Conservation (phyloP, 2,888 invertebrate genomes). For the Nemotelus nigrinus region DNA sequence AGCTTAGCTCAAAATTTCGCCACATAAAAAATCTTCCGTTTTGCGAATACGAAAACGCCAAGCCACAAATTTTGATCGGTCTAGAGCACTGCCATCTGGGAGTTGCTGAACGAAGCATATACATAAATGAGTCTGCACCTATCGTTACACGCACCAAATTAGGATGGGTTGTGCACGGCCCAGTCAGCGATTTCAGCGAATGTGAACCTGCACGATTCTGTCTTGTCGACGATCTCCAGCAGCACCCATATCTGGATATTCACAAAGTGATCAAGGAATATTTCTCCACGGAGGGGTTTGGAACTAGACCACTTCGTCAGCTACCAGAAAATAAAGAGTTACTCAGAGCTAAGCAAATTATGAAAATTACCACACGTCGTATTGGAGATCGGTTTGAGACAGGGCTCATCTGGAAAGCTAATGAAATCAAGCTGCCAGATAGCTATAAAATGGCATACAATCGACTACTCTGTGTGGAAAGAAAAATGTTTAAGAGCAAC, state of each 20-base stretch:
- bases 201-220: constrained; percentile 11
- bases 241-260: constrained; percentile 37
- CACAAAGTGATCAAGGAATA: constrained; percentile 26
- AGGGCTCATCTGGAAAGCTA: too few relatives aligned
- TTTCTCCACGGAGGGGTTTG: constrained; percentile 22
- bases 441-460: too few relatives aligned
- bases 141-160: constrained; percentile 43
- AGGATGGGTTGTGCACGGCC: constrained; percentile 44
- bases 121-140: constrained; percentile 10
- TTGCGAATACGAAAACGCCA: constrained; percentile 42
- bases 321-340: constrained; percentile 11
- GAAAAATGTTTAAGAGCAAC: too few relatives aligned
- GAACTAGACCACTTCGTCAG: constrained; percentile 2
- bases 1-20: too few relatives aligned
- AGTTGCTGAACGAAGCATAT: constrained; percentile 12
- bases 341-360: constrained; percentile 23
- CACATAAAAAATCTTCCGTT: too few relatives aligned
- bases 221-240: too few relatives aligned
- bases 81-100: constrained; percentile 35
- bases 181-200: not conserved
- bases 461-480: too few relatives aligned
- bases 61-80: constrained; percentile 46
- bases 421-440: too few relatives aligned
- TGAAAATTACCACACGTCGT: constrained; percentile 32
- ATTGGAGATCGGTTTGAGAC: too few relatives aligned